Percentiles rank a stretch among this genome's conserved stretches.
phyloP scores from a whole-genome alignment of 2,888 invertebrate genomes.

The Limnephilus lunatus region DNA sequence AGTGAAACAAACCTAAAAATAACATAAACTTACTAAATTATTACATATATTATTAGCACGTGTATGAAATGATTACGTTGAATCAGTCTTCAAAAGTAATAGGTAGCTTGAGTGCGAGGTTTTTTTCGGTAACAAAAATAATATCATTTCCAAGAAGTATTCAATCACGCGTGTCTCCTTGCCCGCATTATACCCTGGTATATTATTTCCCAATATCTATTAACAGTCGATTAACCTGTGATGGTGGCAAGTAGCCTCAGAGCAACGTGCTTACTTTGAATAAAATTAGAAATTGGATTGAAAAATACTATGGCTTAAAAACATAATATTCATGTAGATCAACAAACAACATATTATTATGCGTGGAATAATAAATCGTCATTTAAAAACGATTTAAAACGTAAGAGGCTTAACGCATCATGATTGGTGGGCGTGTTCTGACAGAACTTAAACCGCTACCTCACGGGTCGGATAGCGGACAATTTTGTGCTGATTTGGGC shows the following conservation, averaged over 20 bases:
- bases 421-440: no score
- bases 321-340: no score
- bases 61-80: background rate
- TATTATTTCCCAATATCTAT: slow-evolving; percentile 58
- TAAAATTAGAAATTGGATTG: no score
- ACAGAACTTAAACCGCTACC: no score
- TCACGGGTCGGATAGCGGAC: no score
- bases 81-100: background rate
- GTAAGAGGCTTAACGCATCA: no score
- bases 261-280: slow-evolving; percentile 1
- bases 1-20: background rate
- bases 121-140: slow-evolving; percentile 27
- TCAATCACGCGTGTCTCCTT: slow-evolving; percentile 41
- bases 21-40: background rate
- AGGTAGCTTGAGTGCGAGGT: background rate
- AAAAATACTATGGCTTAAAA: no score
- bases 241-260: slow-evolving; percentile 6
- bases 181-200: slow-evolving; percentile 12
- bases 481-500: no score
- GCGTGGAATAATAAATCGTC: no score
- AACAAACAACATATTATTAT: no score
- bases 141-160: slow-evolving; percentile 6
- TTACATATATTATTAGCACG: background rate
- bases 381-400: no score
- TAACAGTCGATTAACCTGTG: slow-evolving; percentile 61